Conservation (phyloP, 2,113 vertebrate genomes). For the Anolis sagrei region DNA sequence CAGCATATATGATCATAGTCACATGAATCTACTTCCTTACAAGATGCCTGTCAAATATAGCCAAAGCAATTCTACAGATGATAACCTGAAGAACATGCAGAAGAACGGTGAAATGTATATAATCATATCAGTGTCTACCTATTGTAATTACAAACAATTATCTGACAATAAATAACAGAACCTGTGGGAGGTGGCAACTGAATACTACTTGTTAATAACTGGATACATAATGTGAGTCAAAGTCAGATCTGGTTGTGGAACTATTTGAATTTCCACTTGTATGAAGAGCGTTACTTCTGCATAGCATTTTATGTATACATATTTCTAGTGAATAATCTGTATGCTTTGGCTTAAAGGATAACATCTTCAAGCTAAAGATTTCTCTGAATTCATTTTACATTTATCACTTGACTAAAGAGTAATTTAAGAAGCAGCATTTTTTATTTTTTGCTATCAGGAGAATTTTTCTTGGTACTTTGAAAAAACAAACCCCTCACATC, state of each 20-base stretch:
- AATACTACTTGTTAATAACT: background rate
- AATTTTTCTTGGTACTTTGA: background rate
- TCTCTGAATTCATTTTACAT: slow-evolving; percentile 25
- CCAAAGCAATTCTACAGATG: background rate
- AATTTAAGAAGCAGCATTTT: slow-evolving; percentile 35
- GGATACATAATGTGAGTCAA: background rate
- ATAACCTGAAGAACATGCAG: no score
- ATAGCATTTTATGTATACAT: background rate
- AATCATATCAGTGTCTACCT: background rate
- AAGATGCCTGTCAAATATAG: background rate
- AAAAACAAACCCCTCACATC: slow-evolving; percentile 40
- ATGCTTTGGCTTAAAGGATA: slow-evolving; percentile 16
- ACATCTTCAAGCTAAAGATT: slow-evolving; percentile 8
- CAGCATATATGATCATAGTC: background rate
- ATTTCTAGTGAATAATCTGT: background rate
- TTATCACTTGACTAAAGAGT: slow-evolving; percentile 28
- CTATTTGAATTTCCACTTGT: slow-evolving; percentile 3
- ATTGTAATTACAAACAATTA: background rate
- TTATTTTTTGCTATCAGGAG: slow-evolving; percentile 25
- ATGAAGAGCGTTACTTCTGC: slow-evolving; percentile 1
- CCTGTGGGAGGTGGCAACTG: no score
- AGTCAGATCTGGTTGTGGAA: background rate
- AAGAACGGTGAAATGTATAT: background rate
- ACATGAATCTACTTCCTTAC: background rate
- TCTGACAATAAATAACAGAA: no score